These are phyloP conservation scores for Forficula auricularia DNA, from an alignment of 1,140 invertebrate species.

Conservation along the genomic window DNA sequence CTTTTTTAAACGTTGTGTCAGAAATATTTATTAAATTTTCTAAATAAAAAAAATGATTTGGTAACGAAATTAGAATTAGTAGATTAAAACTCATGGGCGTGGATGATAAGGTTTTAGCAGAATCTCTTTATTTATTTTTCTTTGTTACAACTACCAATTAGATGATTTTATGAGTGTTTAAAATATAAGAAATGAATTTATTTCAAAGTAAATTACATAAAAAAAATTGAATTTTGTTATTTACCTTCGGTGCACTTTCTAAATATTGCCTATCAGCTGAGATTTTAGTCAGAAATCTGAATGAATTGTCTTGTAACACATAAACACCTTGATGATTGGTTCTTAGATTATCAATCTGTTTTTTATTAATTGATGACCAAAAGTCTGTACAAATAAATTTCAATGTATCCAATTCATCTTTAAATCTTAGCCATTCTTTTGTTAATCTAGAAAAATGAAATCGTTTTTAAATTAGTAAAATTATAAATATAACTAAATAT, in stretches of 20 bases:
- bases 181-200: too few relatives aligned
- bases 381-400: slow-evolving; percentile 99
- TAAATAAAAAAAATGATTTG: too few relatives aligned
- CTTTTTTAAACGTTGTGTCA: too few relatives aligned
- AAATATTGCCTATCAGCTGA: slow-evolving; percentile 81
- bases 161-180: too few relatives aligned
- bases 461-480: background rate
- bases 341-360: slow-evolving; percentile 95
- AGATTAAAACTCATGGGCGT: too few relatives aligned
- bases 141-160: too few relatives aligned
- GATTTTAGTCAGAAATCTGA: slow-evolving; percentile 75
- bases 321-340: slow-evolving; percentile 98
- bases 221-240: slow-evolving; percentile 8
- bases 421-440: slow-evolving; percentile 80
- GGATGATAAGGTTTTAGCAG: too few relatives aligned
- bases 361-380: slow-evolving; percentile 91
- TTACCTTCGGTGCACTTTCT: slow-evolving; percentile 68
- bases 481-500: background rate
- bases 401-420: slow-evolving; percentile 94
- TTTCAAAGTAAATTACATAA: too few relatives aligned
- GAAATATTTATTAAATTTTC: too few relatives aligned
- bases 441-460: slow-evolving; percentile 43
- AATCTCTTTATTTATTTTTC: too few relatives aligned
- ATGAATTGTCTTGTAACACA: slow-evolving; percentile 91
- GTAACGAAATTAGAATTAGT: too few relatives aligned